phyloP scores from a whole-genome alignment of 2,797 vertebrate species.

The Botia kubotai region DNA sequence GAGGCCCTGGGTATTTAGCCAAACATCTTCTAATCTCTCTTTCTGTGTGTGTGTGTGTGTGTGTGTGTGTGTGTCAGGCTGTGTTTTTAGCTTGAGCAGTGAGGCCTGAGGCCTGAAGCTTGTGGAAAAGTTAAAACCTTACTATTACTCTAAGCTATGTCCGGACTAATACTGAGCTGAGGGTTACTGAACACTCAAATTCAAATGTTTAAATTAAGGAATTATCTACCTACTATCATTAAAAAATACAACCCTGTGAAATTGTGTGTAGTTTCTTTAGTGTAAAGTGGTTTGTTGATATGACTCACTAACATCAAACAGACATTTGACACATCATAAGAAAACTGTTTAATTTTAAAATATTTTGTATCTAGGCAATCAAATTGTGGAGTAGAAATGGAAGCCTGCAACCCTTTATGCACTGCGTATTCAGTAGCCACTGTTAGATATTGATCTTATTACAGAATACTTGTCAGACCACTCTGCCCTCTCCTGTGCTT shows the following conservation, averaged over 20 bases:
- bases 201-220: too few relatives aligned
- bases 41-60: neutral
- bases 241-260: neutral
- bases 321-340: neutral
- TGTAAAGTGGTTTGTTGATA: neutral
- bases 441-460: conserved; percentile 25
- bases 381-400: neutral
- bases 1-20: conserved; percentile 35
- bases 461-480: conserved; percentile 11
- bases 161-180: neutral
- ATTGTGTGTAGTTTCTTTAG: neutral
- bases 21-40: conserved; percentile 39
- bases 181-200: too few relatives aligned
- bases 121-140: conserved; percentile 27
- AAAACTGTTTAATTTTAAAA: neutral
- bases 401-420: conserved; percentile 18
- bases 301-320: neutral
- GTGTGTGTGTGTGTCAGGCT: neutral
- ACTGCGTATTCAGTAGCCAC: conserved; percentile 17
- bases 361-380: neutral
- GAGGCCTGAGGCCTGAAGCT: conserved; percentile 31
- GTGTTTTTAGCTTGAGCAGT: conserved; percentile 36
- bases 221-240: too few relatives aligned
- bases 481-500: conserved; percentile 30
- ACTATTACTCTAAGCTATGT: conserved; percentile 15